These are phyloP conservation scores for Ictalurus furcatus DNA, from an alignment of 2,113 vertebrate genomes.

Conservation along the genomic window DNA sequence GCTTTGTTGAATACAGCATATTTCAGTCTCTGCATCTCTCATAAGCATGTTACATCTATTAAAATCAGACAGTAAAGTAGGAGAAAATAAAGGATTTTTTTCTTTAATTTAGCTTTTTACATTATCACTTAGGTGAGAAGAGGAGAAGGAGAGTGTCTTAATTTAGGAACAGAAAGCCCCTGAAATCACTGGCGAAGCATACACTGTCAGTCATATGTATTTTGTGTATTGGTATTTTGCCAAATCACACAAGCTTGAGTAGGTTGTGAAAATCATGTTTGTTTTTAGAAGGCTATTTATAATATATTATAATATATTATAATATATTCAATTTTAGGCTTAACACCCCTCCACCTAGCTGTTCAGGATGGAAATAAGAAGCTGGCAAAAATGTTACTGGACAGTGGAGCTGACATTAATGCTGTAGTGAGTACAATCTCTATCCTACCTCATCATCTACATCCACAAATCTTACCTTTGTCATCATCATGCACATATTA, in stretches of 20 bases:
- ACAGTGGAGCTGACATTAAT: conserved; percentile 81
- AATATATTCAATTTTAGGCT: conserved; percentile 66
- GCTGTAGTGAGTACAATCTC: conserved; percentile 76
- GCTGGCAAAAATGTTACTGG: conserved; percentile 73
- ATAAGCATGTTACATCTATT: background rate
- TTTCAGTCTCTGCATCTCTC: background rate
- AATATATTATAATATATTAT: background rate
- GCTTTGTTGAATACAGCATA: background rate
- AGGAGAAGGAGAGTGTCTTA: background rate
- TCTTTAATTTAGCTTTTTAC: background rate
- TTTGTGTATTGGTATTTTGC: background rate
- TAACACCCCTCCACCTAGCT: conserved; percentile 82
- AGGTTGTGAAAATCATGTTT: background rate
- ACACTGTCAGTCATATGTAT: background rate
- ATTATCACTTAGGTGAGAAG: background rate
- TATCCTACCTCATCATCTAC: background rate
- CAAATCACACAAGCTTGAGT: background rate
- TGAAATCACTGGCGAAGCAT: conserved; percentile 35
- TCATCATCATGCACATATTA: background rate
- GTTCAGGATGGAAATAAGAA: conserved; percentile 72
- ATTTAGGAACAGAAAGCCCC: conserved; percentile 50
- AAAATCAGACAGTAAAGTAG: background rate
- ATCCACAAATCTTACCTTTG: background rate
- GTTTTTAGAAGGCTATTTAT: background rate
- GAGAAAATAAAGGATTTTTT: background rate